Evolutionary conservation across 2,797 vertebrate species (phyloP), one percentile per base, ranked within the genome.

Genomic region (Buphagus erythrorhynchus): DNA sequence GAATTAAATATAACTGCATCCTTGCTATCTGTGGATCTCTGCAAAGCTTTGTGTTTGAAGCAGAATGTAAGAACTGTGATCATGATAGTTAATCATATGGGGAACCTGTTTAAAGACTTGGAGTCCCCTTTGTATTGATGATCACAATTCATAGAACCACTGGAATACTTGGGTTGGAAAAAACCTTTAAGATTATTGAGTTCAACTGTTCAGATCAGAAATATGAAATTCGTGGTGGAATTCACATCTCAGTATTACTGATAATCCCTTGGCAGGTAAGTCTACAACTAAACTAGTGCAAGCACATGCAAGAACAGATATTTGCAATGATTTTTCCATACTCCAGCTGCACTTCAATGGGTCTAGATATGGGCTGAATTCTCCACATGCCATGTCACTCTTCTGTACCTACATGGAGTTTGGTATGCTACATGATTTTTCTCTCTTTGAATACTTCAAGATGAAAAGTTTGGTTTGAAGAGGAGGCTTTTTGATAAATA

Each of bases 331-430:
- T 12, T 86, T 54, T 72, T 36, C 66, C 24, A 7, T 8, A 17
- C 6, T 45, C 45, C 33, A 69, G 51, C 8, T 72, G 19, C 17
- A 4, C 22, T 80, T 71, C 26, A 13, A 0, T 11, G 10, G 29
- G 26, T 36, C 43, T 25, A 51, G 28, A 57, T 17, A 38, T 0
- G 15, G 28, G 15, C 42, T 82, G 71, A 33, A 58, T 66, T 79
- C 22, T 45, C n/a, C 17, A 25, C 0, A 0, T 29, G 0, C 57
- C 1, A 0, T 13, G 45, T 9, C 17, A 9, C 31, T 73, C 19
- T 62, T 14, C 35, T 58, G 8, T 26, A 69, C 24, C 43, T 62
- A 10, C 13, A 12, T 1, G 9, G 33, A 76, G 5, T 19, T 67
- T 45, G 52, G 21, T 16, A 21, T 6, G 13, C 42, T 54, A 5